phyloP scores from a whole-genome alignment of 2,888 invertebrate genomes.

The Meiosimyza platycephala region DNA sequence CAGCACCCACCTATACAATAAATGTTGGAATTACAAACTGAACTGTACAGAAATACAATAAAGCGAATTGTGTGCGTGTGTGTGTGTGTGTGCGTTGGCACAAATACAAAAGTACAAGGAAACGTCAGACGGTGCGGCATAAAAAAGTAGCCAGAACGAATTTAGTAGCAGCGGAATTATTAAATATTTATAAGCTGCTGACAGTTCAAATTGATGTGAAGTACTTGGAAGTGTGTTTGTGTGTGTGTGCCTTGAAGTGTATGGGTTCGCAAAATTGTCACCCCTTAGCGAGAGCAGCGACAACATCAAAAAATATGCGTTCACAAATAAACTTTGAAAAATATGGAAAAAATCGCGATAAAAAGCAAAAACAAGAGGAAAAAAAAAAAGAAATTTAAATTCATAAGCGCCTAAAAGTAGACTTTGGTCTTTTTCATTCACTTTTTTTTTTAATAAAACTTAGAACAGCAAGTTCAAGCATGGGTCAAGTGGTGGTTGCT shows the following conservation, averaged over 20 bases:
- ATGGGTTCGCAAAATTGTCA: conserved; percentile 8
- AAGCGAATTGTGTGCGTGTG: too few species aligned
- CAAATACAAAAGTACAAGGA: too few species aligned
- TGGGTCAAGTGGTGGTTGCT: background rate
- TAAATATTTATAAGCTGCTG: conserved; percentile 34
- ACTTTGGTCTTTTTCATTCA: background rate
- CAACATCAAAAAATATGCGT: conserved; percentile 3
- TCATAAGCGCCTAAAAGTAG: conserved; percentile 8
- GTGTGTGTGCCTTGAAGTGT: background rate
- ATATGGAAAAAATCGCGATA: background rate
- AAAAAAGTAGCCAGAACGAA: too few species aligned
- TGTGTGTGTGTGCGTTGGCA: too few species aligned
- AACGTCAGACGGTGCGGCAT: too few species aligned
- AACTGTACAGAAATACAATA: background rate
- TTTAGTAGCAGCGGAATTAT: conserved; percentile 4
- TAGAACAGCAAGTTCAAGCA: background rate
- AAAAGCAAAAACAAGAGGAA: background rate
- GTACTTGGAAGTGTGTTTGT: background rate
- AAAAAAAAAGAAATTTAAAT: background rate
- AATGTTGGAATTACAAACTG: background rate
- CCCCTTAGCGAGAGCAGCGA: background rate
- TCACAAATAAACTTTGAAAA: conserved; percentile 9
- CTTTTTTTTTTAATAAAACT: background rate
- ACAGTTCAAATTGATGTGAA: conserved; percentile 32
- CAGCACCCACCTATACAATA: background rate